Evolutionary conservation across 2,888 invertebrate genomes (phyloP), one percentile per base, ranked within the genome.

Genomic region (Clivina fossor): DNA sequence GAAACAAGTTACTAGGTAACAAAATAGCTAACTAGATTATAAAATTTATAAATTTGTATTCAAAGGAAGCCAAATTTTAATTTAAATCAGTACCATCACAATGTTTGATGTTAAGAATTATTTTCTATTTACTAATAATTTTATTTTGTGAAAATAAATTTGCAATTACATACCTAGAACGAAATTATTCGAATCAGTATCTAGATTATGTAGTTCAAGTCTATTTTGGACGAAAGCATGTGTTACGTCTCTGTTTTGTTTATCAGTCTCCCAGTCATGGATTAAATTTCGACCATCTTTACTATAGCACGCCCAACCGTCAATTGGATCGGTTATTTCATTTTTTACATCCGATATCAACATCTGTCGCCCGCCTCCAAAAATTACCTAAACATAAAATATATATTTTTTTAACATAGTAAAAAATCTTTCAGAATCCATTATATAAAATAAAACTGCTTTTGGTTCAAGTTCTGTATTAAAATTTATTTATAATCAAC

Each of bases 341-440:
- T 67, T 76, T 1, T 74, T 73, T 0, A 79, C 75, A 64, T 85
- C 79, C 0, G 85, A 80, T 19, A 83, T 78, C 4, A 92, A 70
- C 61, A 80, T 75, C 68, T 89, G 88, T 37, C 86, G 79, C 0
- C 94, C 93, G 3, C 94, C 94, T 0, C 93, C 94, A 80, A 94
- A 83, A 15, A 94, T 85, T 0, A 91, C 88, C 87, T 88, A 65
- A 2, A 65, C 48, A 33, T 33, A 15, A 37, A 16, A 4, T 37
- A 26, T 26, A 7, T 26, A 26, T 26, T 9, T 7, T 9, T 26
- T 5, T 26, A n/a, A n/a, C n/a, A n/a, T n/a, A n/a, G n/a, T n/a
- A n/a, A n/a, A n/a, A n/a, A n/a, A n/a, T n/a, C n/a, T n/a, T n/a
- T n/a, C n/a, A n/a, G n/a, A n/a, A n/a, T n/a, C n/a, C n/a, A n/a